Percentiles rank a stretch among this genome's conserved stretches.
phyloP scores from a whole-genome alignment of 2,797 vertebrate species.

The Lagocephalus sceleratus region DNA sequence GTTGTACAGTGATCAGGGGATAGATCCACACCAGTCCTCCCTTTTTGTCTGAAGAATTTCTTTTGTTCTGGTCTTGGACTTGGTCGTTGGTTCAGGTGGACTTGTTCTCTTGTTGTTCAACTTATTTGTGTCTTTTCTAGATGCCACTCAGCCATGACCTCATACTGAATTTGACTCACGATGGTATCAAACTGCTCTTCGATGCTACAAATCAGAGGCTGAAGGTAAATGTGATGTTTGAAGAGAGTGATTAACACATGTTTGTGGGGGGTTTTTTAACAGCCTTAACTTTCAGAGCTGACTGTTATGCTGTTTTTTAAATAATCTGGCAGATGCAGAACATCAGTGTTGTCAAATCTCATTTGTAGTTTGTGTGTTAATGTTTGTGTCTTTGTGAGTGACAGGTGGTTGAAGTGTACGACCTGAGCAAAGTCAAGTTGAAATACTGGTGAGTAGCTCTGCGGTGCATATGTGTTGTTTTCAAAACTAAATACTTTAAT shows the following conservation, averaged over 20 bases:
- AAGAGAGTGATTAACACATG: background rate
- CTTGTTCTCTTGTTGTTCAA: conserved; percentile 6
- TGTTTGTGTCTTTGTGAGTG: conserved; percentile 33
- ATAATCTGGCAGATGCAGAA: conserved; percentile 3
- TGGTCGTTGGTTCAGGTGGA: background rate
- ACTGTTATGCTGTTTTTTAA: background rate
- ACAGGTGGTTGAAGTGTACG: conserved; percentile 98
- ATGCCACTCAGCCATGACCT: conserved; percentile 98
- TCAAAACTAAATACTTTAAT: too few relatives aligned
- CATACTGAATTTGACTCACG: conserved; percentile 99
- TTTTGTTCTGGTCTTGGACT: too few relatives aligned
- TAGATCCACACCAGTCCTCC: too few relatives aligned
- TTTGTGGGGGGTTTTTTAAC: too few relatives aligned
- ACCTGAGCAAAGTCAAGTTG: conserved; percentile 98
- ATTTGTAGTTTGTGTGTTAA: too few relatives aligned
- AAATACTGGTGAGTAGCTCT: conserved; percentile 94
- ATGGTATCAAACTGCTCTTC: conserved; percentile 99
- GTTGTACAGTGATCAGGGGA: too few relatives aligned
- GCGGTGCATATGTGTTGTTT: background rate
- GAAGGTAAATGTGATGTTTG: conserved; percentile 79
- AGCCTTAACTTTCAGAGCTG: background rate
- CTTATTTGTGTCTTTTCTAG: conserved; percentile 71
- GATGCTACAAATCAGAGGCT: conserved; percentile 99
- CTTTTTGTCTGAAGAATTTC: too few relatives aligned
- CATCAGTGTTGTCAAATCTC: too few relatives aligned